These are phyloP conservation scores for Ascidia mentula DNA, from an alignment of 23 tunicate genomes.

Conservation along the genomic window DNA sequence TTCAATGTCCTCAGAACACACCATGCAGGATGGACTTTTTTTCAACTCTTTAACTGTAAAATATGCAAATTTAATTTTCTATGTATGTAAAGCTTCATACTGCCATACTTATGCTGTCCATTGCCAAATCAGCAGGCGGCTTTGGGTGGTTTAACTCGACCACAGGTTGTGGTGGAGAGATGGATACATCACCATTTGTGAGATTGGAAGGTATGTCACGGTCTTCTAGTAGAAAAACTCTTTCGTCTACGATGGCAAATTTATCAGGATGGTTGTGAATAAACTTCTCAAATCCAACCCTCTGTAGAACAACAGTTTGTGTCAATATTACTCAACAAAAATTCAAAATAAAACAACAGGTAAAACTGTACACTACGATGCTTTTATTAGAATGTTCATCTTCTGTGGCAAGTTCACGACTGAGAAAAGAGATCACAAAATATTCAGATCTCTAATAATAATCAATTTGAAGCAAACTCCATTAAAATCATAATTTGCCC, in stretches of 20 bases:
- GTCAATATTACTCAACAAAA: not conserved
- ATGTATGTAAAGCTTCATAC: not conserved
- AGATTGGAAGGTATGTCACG: not conserved
- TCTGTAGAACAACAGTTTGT: conserved; percentile 34
- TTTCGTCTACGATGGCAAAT: conserved; percentile 42
- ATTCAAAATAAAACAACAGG: too few relatives aligned
- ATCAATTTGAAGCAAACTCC: too few relatives aligned
- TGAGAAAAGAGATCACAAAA: too few relatives aligned
- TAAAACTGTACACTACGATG: too few relatives aligned
- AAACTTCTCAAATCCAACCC: conserved; percentile 53
- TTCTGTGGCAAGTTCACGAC: too few relatives aligned
- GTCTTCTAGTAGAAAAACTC: conserved; percentile 15
- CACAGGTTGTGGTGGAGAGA: not conserved
- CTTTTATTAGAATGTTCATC: too few relatives aligned
- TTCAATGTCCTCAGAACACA: conserved; percentile 42
- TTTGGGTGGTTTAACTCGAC: not conserved
- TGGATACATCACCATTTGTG: not conserved
- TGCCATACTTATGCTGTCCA: conserved; percentile 2
- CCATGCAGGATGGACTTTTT: conserved; percentile 34
- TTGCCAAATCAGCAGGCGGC: not conserved
- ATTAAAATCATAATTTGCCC: not conserved
- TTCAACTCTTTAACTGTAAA: conserved; percentile 1
- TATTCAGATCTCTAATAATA: too few relatives aligned
- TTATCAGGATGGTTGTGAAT: conserved; percentile 48
- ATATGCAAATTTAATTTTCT: conserved; percentile 4